Evolutionary conservation across 1,140 invertebrate species (phyloP).

Genomic region (Ruditapes philippinarum): DNA sequence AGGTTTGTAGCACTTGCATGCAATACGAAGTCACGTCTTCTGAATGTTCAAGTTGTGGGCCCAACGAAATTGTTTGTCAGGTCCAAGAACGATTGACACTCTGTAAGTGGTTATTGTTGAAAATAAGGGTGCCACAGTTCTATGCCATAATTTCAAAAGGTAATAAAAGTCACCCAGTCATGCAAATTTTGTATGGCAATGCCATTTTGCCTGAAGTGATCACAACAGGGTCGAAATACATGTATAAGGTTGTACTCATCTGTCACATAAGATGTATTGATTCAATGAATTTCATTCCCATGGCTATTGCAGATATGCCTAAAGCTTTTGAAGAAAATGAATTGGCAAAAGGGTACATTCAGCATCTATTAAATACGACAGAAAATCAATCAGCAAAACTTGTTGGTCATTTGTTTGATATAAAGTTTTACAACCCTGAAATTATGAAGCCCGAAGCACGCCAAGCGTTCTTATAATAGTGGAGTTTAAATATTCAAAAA

Average conservation of each 20-base stretch:
- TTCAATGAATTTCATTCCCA: conserved; percentile 43
- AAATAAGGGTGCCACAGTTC: background rate
- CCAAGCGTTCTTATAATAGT: conserved; percentile 29
- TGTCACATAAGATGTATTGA: conserved; percentile 13
- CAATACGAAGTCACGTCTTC: background rate
- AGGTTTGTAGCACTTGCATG: conserved; percentile 12
- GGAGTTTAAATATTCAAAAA: background rate
- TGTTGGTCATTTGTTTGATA: background rate
- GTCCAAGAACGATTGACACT: conserved; percentile 1
- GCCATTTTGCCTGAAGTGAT: conserved; percentile 18
- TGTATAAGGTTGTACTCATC: background rate
- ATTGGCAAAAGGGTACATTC: conserved; percentile 54
- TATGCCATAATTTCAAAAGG: conserved; percentile 39
- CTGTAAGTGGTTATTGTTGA: conserved; percentile 26
- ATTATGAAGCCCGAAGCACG: conserved; percentile 11
- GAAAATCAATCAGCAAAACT: conserved; percentile 7
- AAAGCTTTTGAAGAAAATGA: conserved; percentile 41
- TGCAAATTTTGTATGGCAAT: background rate
- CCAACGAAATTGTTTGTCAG: conserved; percentile 10
- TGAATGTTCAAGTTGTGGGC: background rate
- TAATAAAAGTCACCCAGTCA: conserved; percentile 21
- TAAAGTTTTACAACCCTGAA: conserved; percentile 10
- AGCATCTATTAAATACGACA: conserved; percentile 22
- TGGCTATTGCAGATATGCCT: conserved; percentile 32
- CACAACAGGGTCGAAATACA: conserved; percentile 32